Evolutionary conservation across 1,140 invertebrate species (phyloP).

Genomic region (Trichonephila clavipes): DNA sequence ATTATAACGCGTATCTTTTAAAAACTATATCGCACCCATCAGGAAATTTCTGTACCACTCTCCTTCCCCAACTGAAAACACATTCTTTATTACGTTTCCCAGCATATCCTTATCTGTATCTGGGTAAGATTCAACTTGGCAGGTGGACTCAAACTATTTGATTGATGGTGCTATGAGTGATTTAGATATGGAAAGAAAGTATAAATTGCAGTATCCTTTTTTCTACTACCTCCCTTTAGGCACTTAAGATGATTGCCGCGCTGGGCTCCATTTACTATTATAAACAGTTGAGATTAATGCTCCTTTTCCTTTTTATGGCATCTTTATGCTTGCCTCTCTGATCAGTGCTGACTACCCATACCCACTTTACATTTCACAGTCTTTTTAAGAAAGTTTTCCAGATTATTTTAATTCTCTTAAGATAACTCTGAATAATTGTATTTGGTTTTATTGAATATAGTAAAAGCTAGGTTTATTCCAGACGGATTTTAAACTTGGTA

Average conservation of each 20-base stretch:
- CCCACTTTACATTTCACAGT: not conserved
- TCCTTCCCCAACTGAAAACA: too few relatives aligned
- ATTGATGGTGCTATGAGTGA: constrained; percentile 48
- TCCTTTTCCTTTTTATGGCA: not conserved
- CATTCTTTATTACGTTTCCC: constrained; percentile 16
- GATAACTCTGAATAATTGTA: too few relatives aligned
- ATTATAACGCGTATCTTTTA: too few relatives aligned
- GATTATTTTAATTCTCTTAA: too few relatives aligned
- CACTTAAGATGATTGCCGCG: not conserved
- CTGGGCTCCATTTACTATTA: not conserved
- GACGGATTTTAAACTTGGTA: too few relatives aligned
- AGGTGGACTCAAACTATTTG: constrained; percentile 44
- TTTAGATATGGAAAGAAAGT: constrained; percentile 48
- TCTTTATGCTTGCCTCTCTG: too few relatives aligned
- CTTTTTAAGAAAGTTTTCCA: too few relatives aligned
- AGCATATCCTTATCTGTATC: constrained; percentile 34
- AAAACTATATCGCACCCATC: too few relatives aligned
- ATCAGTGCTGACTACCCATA: too few relatives aligned
- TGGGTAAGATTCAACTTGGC: constrained; percentile 30
- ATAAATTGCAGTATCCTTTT: constrained; percentile 10
- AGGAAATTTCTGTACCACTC: too few relatives aligned
- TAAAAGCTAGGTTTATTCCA: too few relatives aligned
- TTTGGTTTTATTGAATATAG: too few relatives aligned
- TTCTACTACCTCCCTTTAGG: not conserved
- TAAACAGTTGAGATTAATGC: constrained; percentile 15